Evolutionary conservation across 2,888 invertebrate species (phyloP).

Genomic region (Caenorhabditis sp.): DNA sequence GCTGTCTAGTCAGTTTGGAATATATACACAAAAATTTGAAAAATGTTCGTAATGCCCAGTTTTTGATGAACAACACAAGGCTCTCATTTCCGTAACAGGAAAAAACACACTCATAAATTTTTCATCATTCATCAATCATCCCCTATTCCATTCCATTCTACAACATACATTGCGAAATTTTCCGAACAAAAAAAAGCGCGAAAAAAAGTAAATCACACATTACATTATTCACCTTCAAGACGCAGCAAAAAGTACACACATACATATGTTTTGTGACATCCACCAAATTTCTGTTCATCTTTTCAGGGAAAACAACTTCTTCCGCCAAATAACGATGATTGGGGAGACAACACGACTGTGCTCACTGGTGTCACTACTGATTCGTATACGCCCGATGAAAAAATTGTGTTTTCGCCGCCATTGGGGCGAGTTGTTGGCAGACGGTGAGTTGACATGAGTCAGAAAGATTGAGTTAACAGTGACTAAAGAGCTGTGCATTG

Average conservation of each 20-base stretch:
- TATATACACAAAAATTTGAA: too few relatives aligned
- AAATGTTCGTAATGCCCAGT: too few relatives aligned
- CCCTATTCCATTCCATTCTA: too few relatives aligned
- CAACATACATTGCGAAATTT: neutral
- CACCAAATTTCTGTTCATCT: neutral
- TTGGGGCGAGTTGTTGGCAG: slow-evolving; percentile 49
- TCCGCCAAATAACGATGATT: slow-evolving; percentile 52
- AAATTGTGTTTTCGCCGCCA: slow-evolving; percentile 47
- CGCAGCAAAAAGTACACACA: neutral
- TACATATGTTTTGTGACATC: slow-evolving; percentile 2
- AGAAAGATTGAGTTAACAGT: neutral
- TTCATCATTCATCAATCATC: too few relatives aligned
- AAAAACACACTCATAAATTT: too few relatives aligned
- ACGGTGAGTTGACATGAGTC: slow-evolving; percentile 29
- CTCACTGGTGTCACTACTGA: slow-evolving; percentile 67
- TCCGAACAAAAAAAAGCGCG: neutral
- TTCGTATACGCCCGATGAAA: slow-evolving; percentile 58
- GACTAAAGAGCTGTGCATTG: neutral
- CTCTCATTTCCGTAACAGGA: too few relatives aligned
- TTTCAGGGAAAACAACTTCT: slow-evolving; percentile 47
- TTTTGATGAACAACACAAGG: neutral
- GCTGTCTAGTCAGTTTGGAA: too few relatives aligned
- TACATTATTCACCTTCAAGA: too few relatives aligned
- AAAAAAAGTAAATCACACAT: neutral
- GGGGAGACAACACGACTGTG: slow-evolving; percentile 69